phyloP scores from a whole-genome alignment of 2,888 invertebrate genomes.

The Ichneumoninae sp. region DNA sequence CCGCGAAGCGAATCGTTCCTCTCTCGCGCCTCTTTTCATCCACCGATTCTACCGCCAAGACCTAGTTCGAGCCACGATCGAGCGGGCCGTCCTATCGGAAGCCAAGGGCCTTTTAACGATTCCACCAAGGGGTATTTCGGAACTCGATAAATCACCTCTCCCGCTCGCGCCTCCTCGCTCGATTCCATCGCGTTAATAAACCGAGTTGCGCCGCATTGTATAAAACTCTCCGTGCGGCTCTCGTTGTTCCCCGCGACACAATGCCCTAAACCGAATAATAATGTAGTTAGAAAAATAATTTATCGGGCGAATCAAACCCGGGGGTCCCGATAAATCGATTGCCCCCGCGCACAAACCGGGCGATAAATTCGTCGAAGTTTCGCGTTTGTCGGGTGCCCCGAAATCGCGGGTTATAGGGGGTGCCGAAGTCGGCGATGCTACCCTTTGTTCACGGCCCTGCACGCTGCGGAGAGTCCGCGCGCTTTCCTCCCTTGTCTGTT shows the following conservation, averaged over 20 bases:
- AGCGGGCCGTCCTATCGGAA: conserved; percentile 64
- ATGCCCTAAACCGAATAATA: conserved; percentile 34
- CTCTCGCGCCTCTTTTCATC: conserved; percentile 22
- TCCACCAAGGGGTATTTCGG: conserved; percentile 73
- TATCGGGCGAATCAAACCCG: conserved; percentile 43
- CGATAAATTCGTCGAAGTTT: conserved; percentile 59
- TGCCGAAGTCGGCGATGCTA: conserved; percentile 59
- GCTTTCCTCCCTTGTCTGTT: conserved; percentile 71
- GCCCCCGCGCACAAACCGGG: conserved; percentile 38
- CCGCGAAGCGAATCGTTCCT: conserved; percentile 30
- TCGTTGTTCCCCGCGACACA: neutral
- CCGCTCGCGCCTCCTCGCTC: conserved; percentile 71
- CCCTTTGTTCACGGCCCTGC: conserved; percentile 79
- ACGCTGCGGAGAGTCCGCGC: conserved; percentile 73
- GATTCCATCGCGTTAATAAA: conserved; percentile 68
- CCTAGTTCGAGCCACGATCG: conserved; percentile 45
- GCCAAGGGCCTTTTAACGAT: conserved; percentile 61
- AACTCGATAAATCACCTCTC: conserved; percentile 80
- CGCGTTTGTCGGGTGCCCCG: neutral
- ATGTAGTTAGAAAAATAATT: conserved; percentile 53
- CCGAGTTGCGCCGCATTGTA: neutral
- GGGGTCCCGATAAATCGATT: conserved; percentile 50
- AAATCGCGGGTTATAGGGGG: conserved; percentile 1
- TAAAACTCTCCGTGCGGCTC: neutral
- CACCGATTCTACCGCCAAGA: neutral